These are phyloP conservation scores for Siniperca obscura DNA, from an alignment of 2,797 vertebrate species.

Conservation along the genomic window DNA sequence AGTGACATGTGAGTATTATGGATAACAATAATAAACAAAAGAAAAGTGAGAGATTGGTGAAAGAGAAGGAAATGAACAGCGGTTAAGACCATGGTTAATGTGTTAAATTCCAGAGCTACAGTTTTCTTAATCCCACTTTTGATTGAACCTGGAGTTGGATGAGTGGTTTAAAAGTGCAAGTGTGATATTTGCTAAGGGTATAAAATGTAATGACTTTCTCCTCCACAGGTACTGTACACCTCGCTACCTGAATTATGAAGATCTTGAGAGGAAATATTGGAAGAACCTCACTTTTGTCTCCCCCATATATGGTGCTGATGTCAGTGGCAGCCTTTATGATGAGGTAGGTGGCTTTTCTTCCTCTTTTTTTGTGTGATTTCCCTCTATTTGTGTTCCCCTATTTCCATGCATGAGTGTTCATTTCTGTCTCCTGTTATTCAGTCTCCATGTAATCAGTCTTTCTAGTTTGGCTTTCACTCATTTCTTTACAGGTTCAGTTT, in stretches of 20 bases:
- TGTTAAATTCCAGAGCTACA: background rate
- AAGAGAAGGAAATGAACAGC: background rate
- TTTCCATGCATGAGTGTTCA: background rate
- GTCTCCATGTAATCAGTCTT: background rate
- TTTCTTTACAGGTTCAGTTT: background rate
- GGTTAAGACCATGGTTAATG: background rate
- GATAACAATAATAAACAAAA: background rate
- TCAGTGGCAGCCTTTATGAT: conserved; percentile 96
- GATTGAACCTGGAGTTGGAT: background rate
- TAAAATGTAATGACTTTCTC: conserved; percentile 1
- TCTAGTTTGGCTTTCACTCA: background rate
- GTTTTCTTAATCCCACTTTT: background rate
- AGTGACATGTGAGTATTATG: conserved; percentile 91
- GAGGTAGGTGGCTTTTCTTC: conserved; percentile 84
- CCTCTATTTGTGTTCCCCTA: background rate
- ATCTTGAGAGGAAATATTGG: conserved; percentile 98
- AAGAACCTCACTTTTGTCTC: conserved; percentile 97
- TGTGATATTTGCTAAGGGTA: background rate
- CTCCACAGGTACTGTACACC: conserved; percentile 93
- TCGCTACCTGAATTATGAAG: conserved; percentile 94
- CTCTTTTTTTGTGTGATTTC: background rate
- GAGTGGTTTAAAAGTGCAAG: background rate
- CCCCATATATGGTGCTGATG: conserved; percentile 97
- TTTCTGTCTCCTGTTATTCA: background rate
- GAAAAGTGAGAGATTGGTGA: background rate